Percentiles rank a stretch among this genome's conserved stretches.
These are phyloP conservation scores for Dinocampus coccinellae DNA, from an alignment of 2,888 invertebrate species.

Conservation along the genomic window DNA sequence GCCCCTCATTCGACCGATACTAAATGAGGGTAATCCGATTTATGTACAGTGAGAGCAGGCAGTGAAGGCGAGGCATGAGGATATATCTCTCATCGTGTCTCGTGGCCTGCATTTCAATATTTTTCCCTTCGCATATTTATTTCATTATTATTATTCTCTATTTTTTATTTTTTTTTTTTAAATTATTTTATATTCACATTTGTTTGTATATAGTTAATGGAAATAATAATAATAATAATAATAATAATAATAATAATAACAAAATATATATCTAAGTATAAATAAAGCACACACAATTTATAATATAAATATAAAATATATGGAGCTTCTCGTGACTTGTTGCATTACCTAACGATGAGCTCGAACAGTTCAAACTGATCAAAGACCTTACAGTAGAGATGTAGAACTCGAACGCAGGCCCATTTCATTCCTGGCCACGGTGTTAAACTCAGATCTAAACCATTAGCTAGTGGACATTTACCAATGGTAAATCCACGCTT, in stretches of 20 bases:
- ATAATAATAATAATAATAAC: not conserved
- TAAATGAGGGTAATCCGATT: constrained; percentile 59
- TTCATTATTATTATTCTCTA: not conserved
- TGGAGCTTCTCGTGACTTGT: constrained; percentile 16
- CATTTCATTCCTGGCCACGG: constrained; percentile 89
- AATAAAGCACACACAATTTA: constrained; percentile 25
- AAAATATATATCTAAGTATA: not conserved
- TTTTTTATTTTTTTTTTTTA: constrained; percentile 30
- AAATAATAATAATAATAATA: constrained; percentile 13
- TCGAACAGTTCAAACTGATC: constrained; percentile 84
- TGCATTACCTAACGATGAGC: constrained; percentile 80
- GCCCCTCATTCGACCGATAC: constrained; percentile 41
- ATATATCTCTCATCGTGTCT: constrained; percentile 6
- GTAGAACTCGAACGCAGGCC: constrained; percentile 86
- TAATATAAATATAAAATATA: not conserved
- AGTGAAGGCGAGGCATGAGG: constrained; percentile 13
- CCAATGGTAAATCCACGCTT: constrained; percentile 60
- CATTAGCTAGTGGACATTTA: constrained; percentile 70
- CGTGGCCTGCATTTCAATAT: constrained; percentile 10
- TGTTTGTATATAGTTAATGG: constrained; percentile 26
- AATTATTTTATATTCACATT: constrained; percentile 29
- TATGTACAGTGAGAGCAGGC: constrained; percentile 42
- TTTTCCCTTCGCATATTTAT: not conserved
- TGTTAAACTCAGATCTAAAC: constrained; percentile 71
- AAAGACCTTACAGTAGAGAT: constrained; percentile 90